Evolutionary conservation across 2,888 invertebrate species (phyloP), one percentile per base, ranked within the genome.

Genomic region (Podotricha telesiphe): DNA sequence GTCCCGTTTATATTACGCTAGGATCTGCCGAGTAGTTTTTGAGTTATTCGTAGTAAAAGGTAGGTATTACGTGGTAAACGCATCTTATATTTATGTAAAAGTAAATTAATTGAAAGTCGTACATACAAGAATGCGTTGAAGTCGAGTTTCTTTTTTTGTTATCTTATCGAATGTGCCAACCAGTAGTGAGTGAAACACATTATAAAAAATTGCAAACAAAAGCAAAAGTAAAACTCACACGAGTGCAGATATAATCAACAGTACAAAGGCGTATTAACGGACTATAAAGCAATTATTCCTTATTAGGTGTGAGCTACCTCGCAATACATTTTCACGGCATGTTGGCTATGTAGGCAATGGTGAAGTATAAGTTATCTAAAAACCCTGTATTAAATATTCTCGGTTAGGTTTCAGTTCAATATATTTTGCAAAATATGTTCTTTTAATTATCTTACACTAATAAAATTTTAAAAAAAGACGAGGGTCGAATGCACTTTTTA

Each of bases 281-380:
- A 40, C 51, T 65, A 37, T 65, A 62, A 69, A 55, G 65, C 40
- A 59, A 61, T 56, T 63, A 67, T 42, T 40, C 48, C 65, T 55
- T 65, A 65, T 69, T 62, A 28, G 48, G 68, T 58, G 63, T 10
- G 37, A 17, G 40, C 45, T 61, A 53, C 42, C 58, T 67, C 47
- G 56, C 37, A 17, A 37, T 58, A 22, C 67, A 66, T 67, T 66
- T 67, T 40, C 56, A 53, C 51, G 51, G 65, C 28, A 58, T 51
- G 63, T 56, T 66, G 34, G 34, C 5, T 45, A 53, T 61, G 51
- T 61, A 61, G 42, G 47, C n/a, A 42, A 20, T 28, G 45, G 17
- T 37, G 19, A 6, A 56, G 17, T 15, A 28, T 34, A 28, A 45
- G 22, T 42, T 45, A 19, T 19, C 13, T 34, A 47, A 10, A 20